These are phyloP conservation scores for Smutsia gigantea DNA, from an alignment of 2,797 vertebrate species.

Conservation along the genomic window DNA sequence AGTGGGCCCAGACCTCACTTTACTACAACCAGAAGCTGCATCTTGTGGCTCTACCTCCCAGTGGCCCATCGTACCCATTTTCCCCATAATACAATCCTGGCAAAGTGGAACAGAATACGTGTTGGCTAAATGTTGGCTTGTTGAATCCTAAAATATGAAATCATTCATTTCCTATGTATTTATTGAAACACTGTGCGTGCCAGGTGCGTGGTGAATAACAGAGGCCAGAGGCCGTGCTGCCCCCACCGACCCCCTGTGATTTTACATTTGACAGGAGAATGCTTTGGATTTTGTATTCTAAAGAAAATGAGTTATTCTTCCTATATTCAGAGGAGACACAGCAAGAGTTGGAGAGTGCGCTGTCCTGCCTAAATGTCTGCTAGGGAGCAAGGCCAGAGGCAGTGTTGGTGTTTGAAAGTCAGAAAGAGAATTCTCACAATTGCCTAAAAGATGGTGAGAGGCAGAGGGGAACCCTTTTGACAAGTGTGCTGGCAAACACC, in stretches of 20 bases:
- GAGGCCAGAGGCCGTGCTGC: background rate
- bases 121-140: background rate
- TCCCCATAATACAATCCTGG: background rate
- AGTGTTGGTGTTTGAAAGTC: background rate
- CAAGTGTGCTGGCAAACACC: too few relatives aligned
- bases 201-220: background rate
- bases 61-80: background rate
- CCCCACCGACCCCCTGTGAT: background rate
- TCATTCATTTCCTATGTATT: background rate
- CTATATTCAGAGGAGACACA: background rate
- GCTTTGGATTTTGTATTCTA: background rate
- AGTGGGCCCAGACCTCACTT: background rate
- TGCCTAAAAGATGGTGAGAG: background rate
- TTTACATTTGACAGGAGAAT: background rate
- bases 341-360: background rate
- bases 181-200: background rate
- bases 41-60: background rate
- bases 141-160: background rate
- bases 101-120: background rate
- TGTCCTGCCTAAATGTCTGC: background rate
- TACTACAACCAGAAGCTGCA: background rate
- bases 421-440: background rate
- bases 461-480: background rate
- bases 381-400: too few relatives aligned
- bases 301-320: background rate